Base-by-base conservation (phyloP, 2,888 invertebrate species). In the Crepidodera aurea region DNA sequence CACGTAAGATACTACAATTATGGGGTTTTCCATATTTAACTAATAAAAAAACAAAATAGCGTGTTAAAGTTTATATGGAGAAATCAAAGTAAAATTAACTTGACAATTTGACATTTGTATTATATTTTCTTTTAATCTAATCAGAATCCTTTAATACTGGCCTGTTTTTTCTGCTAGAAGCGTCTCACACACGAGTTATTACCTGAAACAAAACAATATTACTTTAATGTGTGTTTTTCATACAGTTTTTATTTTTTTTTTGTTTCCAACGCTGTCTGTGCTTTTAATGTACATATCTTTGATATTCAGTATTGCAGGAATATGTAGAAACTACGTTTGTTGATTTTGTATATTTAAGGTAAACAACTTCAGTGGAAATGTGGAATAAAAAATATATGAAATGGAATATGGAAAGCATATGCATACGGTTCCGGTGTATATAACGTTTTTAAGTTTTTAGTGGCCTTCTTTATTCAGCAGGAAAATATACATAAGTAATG, bases 181-280 rank as follows among this genome's bases (percentile, higher is more conserved):
- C 6, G 10, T 34, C 13, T 34, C 12, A 2, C 12, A 13, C 34
- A 13, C 12, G 2, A 13, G 34, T 39, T 51, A 58, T 56, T 66
- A 66, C 59, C 63, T 66, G 56, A 5, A 63, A 66, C 64, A 60
- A 67, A 67, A 56, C 32, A 51, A 66, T 57, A 62, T 44, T 51
- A 44, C 19, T 48, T 63, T 55, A 63, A 51, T 51, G 46, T 55
- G 40, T 40, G 27, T 34, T 42, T 57, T 57, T 62, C 48, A 48
- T 39, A 27, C 7, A 46, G 46, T 22, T 25, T 42, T 42, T 34
- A n/a, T n/a, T 40, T n/a, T 25, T 15, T 48, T 15, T 37, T 56
- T 59, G 32, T 42, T 18, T 42, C 16, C 39, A 29, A 46, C 53
- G 39, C 25, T 46, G 50, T 59, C 51, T 60, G 53, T 12, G 56